Conservation (phyloP, 1,140 invertebrate genomes). For the Zophobas morio region DNA sequence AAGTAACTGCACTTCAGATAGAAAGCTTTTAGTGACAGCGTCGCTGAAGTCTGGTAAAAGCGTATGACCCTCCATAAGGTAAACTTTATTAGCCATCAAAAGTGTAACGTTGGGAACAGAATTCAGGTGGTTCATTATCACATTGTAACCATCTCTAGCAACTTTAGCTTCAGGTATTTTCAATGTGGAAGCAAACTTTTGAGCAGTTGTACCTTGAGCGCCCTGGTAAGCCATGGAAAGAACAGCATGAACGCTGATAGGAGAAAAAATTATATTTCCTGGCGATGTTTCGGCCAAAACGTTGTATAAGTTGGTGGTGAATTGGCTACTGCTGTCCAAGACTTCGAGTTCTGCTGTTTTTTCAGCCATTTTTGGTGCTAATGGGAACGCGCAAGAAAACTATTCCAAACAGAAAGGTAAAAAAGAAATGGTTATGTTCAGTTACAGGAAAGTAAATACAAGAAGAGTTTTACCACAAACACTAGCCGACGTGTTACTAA, state of each 20-base stretch:
- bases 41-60: conserved; percentile 69
- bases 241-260: conserved; percentile 68
- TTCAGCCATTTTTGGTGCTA: no score
- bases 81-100: conserved; percentile 77
- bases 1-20: conserved; percentile 70
- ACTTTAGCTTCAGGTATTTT: conserved; percentile 52
- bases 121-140: conserved; percentile 65
- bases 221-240: conserved; percentile 70
- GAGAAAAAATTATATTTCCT: conserved; percentile 66
- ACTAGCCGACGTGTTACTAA: no score
- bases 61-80: conserved; percentile 68
- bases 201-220: conserved; percentile 71
- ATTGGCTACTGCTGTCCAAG: no score
- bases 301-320: conserved; percentile 13
- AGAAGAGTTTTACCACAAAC: no score
- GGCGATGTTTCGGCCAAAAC: conserved; percentile 2
- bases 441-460: no score
- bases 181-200: conserved; percentile 67
- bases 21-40: conserved; percentile 60
- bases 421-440: no score
- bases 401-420: no score
- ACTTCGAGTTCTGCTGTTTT: no score
- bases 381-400: no score
- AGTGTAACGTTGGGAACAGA: conserved; percentile 70
- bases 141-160: conserved; percentile 65